Evolutionary conservation across 2,113 vertebrate genomes (phyloP).

Genomic region (Ammospiza caudacuta): DNA sequence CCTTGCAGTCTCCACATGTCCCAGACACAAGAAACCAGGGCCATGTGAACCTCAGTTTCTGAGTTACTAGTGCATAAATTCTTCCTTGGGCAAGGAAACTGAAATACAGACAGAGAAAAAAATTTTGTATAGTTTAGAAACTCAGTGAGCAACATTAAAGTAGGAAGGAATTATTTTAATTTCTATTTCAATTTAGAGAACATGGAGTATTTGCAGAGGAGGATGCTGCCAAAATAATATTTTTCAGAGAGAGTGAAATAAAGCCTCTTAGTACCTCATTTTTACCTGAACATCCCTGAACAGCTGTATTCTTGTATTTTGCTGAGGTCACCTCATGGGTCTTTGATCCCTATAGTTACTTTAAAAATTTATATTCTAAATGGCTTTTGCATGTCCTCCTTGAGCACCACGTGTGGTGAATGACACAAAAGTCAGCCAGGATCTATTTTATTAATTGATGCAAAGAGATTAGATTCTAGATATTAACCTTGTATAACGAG

Average conservation of each 20-base stretch:
- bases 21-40: neutral
- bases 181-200: neutral
- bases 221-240: neutral
- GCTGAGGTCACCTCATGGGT: neutral
- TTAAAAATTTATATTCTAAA: slow-evolving; percentile 44
- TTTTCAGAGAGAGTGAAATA: neutral
- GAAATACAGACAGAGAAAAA: neutral
- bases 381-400: slow-evolving; percentile 31
- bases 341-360: slow-evolving; percentile 5
- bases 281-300: neutral
- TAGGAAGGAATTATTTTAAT: neutral
- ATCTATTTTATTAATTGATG: slow-evolving; percentile 45
- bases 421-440: slow-evolving; percentile 3
- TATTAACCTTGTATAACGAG: neutral
- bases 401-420: neutral
- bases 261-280: neutral
- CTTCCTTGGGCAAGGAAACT: neutral
- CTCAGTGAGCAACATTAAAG: neutral
- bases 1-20: neutral
- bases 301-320: neutral
- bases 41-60: neutral
- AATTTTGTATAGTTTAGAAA: neutral
- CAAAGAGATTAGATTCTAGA: slow-evolving; percentile 29
- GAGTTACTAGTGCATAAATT: neutral
- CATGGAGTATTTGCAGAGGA: neutral